Base-by-base conservation (phyloP, 30 jellyfish, hydroid and myxozoan species). In the Cassiopea andromeda region DNA sequence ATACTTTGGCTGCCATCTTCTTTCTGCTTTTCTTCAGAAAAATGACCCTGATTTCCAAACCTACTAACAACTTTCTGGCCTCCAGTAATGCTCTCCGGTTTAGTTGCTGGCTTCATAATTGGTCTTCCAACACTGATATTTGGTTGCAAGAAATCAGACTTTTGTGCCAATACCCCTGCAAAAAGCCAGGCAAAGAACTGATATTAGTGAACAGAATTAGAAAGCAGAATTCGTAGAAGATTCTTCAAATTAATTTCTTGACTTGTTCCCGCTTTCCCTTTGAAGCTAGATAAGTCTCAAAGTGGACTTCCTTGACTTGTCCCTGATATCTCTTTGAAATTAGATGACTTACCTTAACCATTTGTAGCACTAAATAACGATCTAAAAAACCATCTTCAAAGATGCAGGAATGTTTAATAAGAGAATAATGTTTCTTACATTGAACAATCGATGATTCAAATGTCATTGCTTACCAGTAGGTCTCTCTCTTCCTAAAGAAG, bases 71-170 rank as follows among this genome's bases (percentile, higher is more conserved):
- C 69, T 44, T 87, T 87, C 81, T n/a, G 78, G 54, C 93, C 93
- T 15, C 97, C 97, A 5, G 97, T 92, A 15, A 92, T 92, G 60
- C 97, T 85, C 12, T 92, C 97, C 45, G 92, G 97, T 48, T 92
- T 92, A 16, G 89, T 67, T 1, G 85, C 93, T 49, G 95, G 93
- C 19, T 87, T 78, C 12, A 80, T 78, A 12, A 92, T 92, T 13
- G 97, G 97, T 70, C 97, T 50, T 1, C 97, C 97, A 43, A 89
- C 95, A 48, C 97, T 92, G 48, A 92, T 92, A 80, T 92, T 92
- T 9, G 97, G 97, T 82, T 85, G 97, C 64, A 92, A 84, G 78
- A 87, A 87, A 27, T 87, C 94, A 16, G 90, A 89, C 50, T 87
- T 87, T 43, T 81, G 84, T 45, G 78, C 78, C 13, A 17, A 19